Conservation (phyloP, 1,140 invertebrate species). For the Sinonovacula constricta region DNA sequence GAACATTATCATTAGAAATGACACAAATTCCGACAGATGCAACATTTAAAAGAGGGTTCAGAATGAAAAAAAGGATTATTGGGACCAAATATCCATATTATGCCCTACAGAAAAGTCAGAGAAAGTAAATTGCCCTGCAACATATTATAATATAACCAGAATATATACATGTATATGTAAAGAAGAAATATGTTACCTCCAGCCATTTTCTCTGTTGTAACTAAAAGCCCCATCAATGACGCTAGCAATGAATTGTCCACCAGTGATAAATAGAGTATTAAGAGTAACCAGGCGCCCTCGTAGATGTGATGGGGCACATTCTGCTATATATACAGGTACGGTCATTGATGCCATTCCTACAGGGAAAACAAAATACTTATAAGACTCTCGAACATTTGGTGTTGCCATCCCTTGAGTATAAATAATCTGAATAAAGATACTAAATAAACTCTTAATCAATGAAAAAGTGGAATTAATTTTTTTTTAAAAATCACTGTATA, state of each 20-base stretch:
- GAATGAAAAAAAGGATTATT: too few species aligned
- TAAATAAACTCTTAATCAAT: too few species aligned
- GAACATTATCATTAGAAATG: too few species aligned
- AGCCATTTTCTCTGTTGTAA: constrained; percentile 70
- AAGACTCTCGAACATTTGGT: too few species aligned
- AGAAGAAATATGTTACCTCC: constrained; percentile 64
- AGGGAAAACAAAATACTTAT: too few species aligned
- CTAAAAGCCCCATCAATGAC: constrained; percentile 81
- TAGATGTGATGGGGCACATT: constrained; percentile 80
- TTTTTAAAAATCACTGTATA: too few species aligned
- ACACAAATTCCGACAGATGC: too few species aligned
- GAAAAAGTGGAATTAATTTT: too few species aligned
- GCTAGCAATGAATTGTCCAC: constrained; percentile 82
- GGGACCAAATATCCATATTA: too few species aligned
- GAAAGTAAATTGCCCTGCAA: background rate
- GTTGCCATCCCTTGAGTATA: too few species aligned
- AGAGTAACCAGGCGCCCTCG: constrained; percentile 82
- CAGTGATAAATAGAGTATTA: constrained; percentile 82
- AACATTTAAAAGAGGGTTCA: too few species aligned
- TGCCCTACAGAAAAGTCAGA: background rate
- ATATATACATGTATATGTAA: background rate
- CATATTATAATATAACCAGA: background rate
- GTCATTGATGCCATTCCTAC: constrained; percentile 83
- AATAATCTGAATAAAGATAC: too few species aligned
- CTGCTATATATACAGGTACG: constrained; percentile 84